These are phyloP conservation scores for Drosophila helvetica DNA, from an alignment of 2,888 invertebrate genomes.

Conservation along the genomic window DNA sequence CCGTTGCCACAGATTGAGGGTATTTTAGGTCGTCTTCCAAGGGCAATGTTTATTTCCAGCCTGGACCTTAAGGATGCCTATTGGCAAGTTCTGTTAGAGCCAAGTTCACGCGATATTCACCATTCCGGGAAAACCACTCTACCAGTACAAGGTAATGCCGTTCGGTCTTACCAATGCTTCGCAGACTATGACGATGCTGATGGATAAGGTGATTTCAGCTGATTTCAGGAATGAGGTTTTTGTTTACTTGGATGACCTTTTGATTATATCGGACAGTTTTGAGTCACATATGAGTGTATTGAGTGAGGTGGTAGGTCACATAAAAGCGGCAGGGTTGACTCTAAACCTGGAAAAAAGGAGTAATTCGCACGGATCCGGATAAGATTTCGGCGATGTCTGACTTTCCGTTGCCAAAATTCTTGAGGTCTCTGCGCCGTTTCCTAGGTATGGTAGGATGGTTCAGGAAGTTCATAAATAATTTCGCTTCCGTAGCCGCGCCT, in stretches of 20 bases:
- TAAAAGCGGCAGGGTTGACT: neutral
- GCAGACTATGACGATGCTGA: neutral
- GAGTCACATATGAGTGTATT: neutral
- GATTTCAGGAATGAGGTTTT: conserved; percentile 31
- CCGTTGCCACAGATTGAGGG: conserved; percentile 24
- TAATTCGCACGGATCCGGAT: neutral
- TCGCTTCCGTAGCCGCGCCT: neutral
- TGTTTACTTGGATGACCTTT: conserved; percentile 23
- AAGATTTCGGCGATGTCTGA: conserved; percentile 5
- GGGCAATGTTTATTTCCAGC: too few relatives aligned
- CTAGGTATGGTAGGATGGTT: conserved; percentile 16
- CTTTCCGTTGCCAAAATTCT: conserved; percentile 1
- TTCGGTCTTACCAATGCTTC: conserved; percentile 38
- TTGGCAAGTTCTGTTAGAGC: conserved; percentile 38
- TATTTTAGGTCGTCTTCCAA: conserved; percentile 32
- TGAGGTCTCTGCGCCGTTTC: neutral
- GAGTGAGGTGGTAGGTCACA: neutral
- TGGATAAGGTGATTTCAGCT: neutral
- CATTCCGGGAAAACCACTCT: conserved; percentile 32
- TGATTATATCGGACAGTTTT: conserved; percentile 3
- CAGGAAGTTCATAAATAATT: conserved; percentile 13
- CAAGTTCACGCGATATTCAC: conserved; percentile 35
- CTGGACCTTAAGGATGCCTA: too few relatives aligned
- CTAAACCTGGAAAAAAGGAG: conserved; percentile 2
- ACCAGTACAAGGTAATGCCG: conserved; percentile 27